phyloP scores from a whole-genome alignment of 2,113 vertebrate genomes.

The Proteles cristata region DNA sequence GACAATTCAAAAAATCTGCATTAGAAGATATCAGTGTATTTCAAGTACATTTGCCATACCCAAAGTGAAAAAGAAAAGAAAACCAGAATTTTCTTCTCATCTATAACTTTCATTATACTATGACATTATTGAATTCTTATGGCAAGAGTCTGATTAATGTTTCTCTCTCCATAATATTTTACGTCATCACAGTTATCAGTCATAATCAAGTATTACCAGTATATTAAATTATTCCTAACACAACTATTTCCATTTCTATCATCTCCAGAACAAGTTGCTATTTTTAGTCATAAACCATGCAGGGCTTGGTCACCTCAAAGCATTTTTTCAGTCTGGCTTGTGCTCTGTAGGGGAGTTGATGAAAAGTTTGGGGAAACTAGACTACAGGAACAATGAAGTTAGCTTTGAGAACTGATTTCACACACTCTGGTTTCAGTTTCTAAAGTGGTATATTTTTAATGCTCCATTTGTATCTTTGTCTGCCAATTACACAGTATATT shows the following conservation, averaged over 20 bases:
- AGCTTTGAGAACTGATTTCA: slow-evolving; percentile 68
- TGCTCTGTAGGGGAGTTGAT: slow-evolving; percentile 46
- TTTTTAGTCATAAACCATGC: slow-evolving; percentile 54
- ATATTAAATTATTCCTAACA: slow-evolving; percentile 44
- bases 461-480: slow-evolving; percentile 68
- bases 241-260: slow-evolving; percentile 28
- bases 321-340: slow-evolving; percentile 55
- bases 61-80: slow-evolving; percentile 56
- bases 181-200: slow-evolving; percentile 49
- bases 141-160: slow-evolving; percentile 48
- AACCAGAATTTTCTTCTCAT: slow-evolving; percentile 67
- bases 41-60: slow-evolving; percentile 81
- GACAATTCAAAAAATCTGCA: slow-evolving; percentile 93
- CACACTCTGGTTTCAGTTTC: slow-evolving; percentile 61
- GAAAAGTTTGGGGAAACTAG: slow-evolving; percentile 34
- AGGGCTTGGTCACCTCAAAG: slow-evolving; percentile 43
- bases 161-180: slow-evolving; percentile 39
- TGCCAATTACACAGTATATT: slow-evolving; percentile 71
- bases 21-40: slow-evolving; percentile 79
- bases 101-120: slow-evolving; percentile 58
- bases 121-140: slow-evolving; percentile 50
- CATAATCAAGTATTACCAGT: slow-evolving; percentile 42
- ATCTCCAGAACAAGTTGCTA: slow-evolving; percentile 41
- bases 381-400: slow-evolving; percentile 21
- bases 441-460: slow-evolving; percentile 65